Percentiles rank a stretch among this genome's conserved stretches.
Evolutionary conservation across 2,113 vertebrate species (phyloP).

Genomic region (Pimephales promelas): DNA sequence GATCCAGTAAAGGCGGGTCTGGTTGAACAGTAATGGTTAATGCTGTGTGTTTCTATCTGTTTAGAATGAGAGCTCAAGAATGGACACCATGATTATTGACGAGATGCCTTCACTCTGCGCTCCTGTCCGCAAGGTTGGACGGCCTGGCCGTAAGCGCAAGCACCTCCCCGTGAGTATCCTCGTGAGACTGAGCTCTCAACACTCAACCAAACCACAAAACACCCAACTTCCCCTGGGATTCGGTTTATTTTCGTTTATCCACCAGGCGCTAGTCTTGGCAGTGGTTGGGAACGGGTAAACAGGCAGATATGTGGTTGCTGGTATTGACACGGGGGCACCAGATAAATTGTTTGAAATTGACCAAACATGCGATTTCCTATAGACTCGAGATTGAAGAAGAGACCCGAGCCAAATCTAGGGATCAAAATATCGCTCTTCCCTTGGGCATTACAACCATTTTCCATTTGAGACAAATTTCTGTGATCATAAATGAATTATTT

Average conservation of each 20-base stretch:
- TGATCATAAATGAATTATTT: neutral
- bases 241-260: constrained; percentile 21
- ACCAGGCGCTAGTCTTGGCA: constrained; percentile 7
- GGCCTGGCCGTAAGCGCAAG: constrained; percentile 88
- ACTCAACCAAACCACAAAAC: constrained; percentile 28
- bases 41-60: constrained; percentile 8
- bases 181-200: constrained; percentile 20
- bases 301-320: constrained; percentile 11
- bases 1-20: neutral
- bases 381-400: neutral
- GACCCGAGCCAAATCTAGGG: neutral
- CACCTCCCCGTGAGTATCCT: constrained; percentile 83
- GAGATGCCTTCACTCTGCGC: constrained; percentile 81
- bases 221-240: neutral
- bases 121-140: constrained; percentile 81
- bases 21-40: neutral
- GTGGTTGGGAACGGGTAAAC: constrained; percentile 10
- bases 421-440: neutral
- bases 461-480: neutral
- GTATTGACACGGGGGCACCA: neutral
- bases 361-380: neutral
- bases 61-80: constrained; percentile 81
- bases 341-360: neutral
- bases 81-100: constrained; percentile 79
- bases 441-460: neutral